Percentiles rank a stretch among this genome's conserved stretches.
Evolutionary conservation across 53 echinoderm and acorn worm genomes (phyloP).

Genomic region (Patiria pectinifera): DNA sequence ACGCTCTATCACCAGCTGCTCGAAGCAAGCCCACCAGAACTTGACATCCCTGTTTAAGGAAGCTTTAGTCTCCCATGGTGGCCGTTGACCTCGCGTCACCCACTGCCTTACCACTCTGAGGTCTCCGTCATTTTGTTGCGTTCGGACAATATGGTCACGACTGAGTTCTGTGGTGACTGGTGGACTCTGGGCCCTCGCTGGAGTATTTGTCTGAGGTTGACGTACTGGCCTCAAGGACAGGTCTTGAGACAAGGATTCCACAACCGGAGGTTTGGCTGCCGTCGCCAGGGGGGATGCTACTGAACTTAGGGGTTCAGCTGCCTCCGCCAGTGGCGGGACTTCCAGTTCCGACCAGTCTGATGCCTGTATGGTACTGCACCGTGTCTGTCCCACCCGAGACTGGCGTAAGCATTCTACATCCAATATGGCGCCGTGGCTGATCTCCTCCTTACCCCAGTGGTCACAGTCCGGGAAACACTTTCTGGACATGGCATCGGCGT

Average conservation of each 20-base stretch:
- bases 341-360: neutral
- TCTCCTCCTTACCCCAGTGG: neutral
- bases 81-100: neutral
- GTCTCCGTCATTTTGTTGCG: neutral
- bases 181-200: neutral
- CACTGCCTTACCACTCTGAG: neutral
- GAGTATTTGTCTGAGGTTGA: slow-evolving; percentile 7
- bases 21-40: neutral
- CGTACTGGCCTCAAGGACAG: neutral
- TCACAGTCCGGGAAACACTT: slow-evolving; percentile 17
- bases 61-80: neutral
- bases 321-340: neutral
- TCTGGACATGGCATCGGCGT: neutral
- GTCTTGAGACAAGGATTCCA: neutral
- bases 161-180: neutral
- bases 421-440: neutral
- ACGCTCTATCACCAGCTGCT: slow-evolving; percentile 10
- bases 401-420: too few relatives aligned
- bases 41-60: neutral
- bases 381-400: too few relatives aligned
- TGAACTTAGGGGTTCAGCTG: neutral
- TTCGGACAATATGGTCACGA: neutral
- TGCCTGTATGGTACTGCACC: too few relatives aligned
- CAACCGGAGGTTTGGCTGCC: slow-evolving; percentile 16
- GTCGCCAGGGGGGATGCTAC: neutral